Percentiles rank a stretch among this genome's conserved stretches.
These are phyloP conservation scores for Trachelipus rathkii DNA, from an alignment of 1,140 invertebrate genomes.

Conservation along the genomic window DNA sequence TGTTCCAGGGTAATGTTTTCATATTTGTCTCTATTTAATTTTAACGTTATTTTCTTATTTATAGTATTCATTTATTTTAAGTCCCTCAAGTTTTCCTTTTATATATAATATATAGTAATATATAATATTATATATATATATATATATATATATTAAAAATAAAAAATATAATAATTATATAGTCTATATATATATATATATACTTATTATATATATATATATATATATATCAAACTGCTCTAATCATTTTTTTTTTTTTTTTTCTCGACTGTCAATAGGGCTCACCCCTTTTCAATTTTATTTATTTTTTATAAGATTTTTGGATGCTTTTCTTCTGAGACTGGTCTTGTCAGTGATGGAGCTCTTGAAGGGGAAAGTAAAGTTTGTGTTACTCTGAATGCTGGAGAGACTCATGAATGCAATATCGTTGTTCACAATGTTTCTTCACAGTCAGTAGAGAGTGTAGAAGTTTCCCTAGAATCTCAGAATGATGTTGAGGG, in stretches of 20 bases:
- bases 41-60: not conserved
- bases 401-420: slow-evolving; percentile 67
- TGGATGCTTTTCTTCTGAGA: not conserved
- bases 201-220: no score
- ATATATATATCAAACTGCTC: no score
- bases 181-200: no score
- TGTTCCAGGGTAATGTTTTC: slow-evolving; percentile 60
- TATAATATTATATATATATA: no score
- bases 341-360: slow-evolving; percentile 25
- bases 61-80: not conserved
- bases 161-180: slow-evolving; percentile 45
- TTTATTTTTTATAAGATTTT: not conserved
- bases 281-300: no score
- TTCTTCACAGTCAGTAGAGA: slow-evolving; percentile 62
- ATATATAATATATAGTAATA: no score
- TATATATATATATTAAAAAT: no score
- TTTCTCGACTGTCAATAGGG: no score
- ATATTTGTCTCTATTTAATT: slow-evolving; percentile 8
- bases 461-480: slow-evolving; percentile 72
- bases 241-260: no score
- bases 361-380: slow-evolving; percentile 64
- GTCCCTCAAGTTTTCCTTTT: not conserved
- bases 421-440: slow-evolving; percentile 40
- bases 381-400: slow-evolving; percentile 72
- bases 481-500: slow-evolving; percentile 66